Percentiles rank a stretch among this genome's conserved stretches.
phyloP scores from a whole-genome alignment of 1,140 invertebrate species.

The Diploscapter pachys region DNA sequence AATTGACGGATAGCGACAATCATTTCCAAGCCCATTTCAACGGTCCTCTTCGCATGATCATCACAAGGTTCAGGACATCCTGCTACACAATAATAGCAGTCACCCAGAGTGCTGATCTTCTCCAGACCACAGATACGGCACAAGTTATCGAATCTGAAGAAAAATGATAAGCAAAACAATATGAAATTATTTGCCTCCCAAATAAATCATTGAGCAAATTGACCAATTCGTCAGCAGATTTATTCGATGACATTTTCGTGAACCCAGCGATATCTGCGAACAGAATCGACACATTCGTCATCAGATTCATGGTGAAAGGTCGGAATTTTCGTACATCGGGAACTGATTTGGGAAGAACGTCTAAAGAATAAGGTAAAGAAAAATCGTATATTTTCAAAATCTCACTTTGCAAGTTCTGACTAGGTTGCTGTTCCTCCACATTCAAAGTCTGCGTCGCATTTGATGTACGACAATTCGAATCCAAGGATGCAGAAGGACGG shows the following conservation, averaged over 20 bases:
- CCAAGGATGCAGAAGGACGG: constrained; percentile 43
- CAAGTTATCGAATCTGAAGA: constrained; percentile 77
- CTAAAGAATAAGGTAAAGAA: constrained; percentile 3
- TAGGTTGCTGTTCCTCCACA: no score
- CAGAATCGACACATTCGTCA: constrained; percentile 78
- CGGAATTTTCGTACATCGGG: constrained; percentile 70
- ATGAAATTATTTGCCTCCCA: constrained; percentile 66
- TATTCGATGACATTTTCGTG: constrained; percentile 93
- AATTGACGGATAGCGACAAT: constrained; percentile 82
- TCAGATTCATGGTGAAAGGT: constrained; percentile 89
- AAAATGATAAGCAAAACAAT: constrained; percentile 78
- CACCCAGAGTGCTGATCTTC: constrained; percentile 67
- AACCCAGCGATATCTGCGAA: constrained; percentile 98
- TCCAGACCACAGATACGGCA: constrained; percentile 68
- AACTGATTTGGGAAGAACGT: constrained; percentile 27
- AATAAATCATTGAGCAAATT: constrained; percentile 91
- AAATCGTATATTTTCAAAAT: neutral
- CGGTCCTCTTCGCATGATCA: constrained; percentile 83
- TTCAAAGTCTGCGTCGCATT: constrained; percentile 40
- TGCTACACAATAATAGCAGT: constrained; percentile 75
- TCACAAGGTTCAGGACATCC: constrained; percentile 80
- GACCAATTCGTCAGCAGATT: constrained; percentile 86
- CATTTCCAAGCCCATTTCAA: constrained; percentile 76
- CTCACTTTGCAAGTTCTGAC: neutral
- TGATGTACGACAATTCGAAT: constrained; percentile 47